These are phyloP conservation scores for Oryzias dopingdopingensis DNA, from an alignment of 2,797 vertebrate species.

Conservation along the genomic window DNA sequence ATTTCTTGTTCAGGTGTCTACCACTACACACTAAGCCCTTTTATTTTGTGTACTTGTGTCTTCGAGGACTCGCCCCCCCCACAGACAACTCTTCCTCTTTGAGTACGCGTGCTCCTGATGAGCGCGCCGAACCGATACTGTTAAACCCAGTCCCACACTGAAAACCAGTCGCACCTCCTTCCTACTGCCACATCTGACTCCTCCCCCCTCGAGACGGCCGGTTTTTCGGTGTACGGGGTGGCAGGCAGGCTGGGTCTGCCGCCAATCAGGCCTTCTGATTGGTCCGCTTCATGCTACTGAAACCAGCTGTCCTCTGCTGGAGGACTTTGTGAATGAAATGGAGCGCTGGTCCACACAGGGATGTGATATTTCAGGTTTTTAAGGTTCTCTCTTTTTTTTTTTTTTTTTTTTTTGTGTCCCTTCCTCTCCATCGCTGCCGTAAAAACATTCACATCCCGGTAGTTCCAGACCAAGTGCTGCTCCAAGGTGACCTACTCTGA, in stretches of 20 bases:
- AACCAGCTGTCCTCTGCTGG: slow-evolving; percentile 13
- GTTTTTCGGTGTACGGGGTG: slow-evolving; percentile 15
- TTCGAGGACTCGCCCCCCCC: slow-evolving; percentile 23
- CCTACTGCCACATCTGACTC: slow-evolving; percentile 53
- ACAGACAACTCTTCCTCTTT: slow-evolving; percentile 19
- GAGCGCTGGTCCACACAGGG: slow-evolving; percentile 35
- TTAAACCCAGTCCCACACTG: slow-evolving; percentile 74
- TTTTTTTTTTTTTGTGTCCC: not conserved
- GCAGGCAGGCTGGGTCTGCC: slow-evolving; percentile 53
- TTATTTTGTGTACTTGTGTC: slow-evolving; percentile 46
- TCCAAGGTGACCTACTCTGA: slow-evolving; percentile 57
- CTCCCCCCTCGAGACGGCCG: slow-evolving; percentile 18
- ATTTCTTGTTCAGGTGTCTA: slow-evolving; percentile 32
- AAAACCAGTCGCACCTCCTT: slow-evolving; percentile 58
- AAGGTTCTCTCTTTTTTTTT: slow-evolving; percentile 3
- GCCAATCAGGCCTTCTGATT: slow-evolving; percentile 27
- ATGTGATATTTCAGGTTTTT: slow-evolving; percentile 58
- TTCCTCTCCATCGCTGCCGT: slow-evolving; percentile 30
- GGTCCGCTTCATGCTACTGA: slow-evolving; percentile 26
- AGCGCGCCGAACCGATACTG: slow-evolving; percentile 59
- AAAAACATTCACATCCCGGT: slow-evolving; percentile 35
- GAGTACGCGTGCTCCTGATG: slow-evolving; percentile 24
- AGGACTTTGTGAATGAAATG: slow-evolving; percentile 52
- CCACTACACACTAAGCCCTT: slow-evolving; percentile 43
- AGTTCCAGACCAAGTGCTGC: slow-evolving; percentile 67